phyloP scores from a whole-genome alignment of 1,140 invertebrate genomes.

The Harpegnathos saltator region DNA sequence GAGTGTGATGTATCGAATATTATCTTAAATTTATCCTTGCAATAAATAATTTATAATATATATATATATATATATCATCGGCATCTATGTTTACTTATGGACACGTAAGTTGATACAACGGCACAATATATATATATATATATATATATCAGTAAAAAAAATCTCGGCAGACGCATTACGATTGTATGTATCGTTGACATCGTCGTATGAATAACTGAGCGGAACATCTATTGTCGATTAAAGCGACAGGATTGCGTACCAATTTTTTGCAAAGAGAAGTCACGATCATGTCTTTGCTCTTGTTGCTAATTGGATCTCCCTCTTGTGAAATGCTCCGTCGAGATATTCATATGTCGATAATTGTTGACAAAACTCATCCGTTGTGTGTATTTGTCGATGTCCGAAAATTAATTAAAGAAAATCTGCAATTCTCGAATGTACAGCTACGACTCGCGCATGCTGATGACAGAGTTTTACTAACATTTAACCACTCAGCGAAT shows the following conservation, averaged over 20 bases:
- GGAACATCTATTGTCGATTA: no score
- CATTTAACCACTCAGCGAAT: not conserved
- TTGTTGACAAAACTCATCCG: not conserved
- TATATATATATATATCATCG: not conserved
- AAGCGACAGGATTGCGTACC: no score
- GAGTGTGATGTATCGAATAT: slow-evolving; percentile 6
- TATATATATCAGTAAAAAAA: not conserved
- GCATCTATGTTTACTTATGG: not conserved
- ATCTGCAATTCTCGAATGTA: not conserved
- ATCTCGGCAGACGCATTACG: not conserved
- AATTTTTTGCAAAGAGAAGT: no score
- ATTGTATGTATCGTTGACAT: slow-evolving; percentile 9
- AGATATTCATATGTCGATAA: no score
- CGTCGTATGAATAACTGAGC: no score
- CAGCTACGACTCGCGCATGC: slow-evolving; percentile 3
- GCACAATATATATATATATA: no score
- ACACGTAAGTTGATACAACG: not conserved
- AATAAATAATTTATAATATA: not conserved
- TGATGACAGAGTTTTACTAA: slow-evolving; percentile 12
- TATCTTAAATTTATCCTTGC: slow-evolving; percentile 21
- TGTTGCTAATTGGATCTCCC: no score
- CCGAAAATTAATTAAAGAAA: not conserved
- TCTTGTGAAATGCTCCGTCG: no score
- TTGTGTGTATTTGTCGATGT: not conserved
- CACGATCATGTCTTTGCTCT: no score